phyloP scores from a whole-genome alignment of 2,888 invertebrate species.

The Luffia ferchaultella region DNA sequence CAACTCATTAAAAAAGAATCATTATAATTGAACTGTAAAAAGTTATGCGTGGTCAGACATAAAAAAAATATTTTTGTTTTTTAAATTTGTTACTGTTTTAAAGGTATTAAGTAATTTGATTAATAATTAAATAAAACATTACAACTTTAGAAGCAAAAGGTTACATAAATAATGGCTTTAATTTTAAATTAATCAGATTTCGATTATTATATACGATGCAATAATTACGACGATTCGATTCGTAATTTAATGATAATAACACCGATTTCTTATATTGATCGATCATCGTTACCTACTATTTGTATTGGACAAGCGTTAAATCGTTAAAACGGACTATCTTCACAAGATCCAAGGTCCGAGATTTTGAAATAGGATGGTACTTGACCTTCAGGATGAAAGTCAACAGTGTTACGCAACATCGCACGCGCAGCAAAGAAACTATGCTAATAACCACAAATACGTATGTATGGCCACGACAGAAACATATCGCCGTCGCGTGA shows the following conservation, averaged over 20 bases:
- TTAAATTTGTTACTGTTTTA: too few species aligned
- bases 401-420: constrained; percentile 60
- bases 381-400: constrained; percentile 67
- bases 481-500: constrained; percentile 48
- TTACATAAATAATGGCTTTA: too few species aligned
- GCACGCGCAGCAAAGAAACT: constrained; percentile 36
- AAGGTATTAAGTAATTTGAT: too few species aligned
- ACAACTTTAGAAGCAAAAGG: too few species aligned
- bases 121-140: too few species aligned
- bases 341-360: constrained; percentile 3
- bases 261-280: too few species aligned
- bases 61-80: background rate
- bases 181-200: too few species aligned
- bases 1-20: background rate
- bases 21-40: background rate
- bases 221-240: too few species aligned
- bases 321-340: background rate
- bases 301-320: too few species aligned
- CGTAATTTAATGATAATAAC: too few species aligned
- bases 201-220: too few species aligned
- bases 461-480: constrained; percentile 33
- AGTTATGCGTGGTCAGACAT: background rate
- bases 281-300: too few species aligned
- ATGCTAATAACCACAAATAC: constrained; percentile 48
- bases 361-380: constrained; percentile 52